A percentile compares a stretch with the other conserved stretches of the same genome.
These are phyloP conservation scores for Euglossa dilemma DNA, from an alignment of 1,140 invertebrate species.

Conservation along the genomic window DNA sequence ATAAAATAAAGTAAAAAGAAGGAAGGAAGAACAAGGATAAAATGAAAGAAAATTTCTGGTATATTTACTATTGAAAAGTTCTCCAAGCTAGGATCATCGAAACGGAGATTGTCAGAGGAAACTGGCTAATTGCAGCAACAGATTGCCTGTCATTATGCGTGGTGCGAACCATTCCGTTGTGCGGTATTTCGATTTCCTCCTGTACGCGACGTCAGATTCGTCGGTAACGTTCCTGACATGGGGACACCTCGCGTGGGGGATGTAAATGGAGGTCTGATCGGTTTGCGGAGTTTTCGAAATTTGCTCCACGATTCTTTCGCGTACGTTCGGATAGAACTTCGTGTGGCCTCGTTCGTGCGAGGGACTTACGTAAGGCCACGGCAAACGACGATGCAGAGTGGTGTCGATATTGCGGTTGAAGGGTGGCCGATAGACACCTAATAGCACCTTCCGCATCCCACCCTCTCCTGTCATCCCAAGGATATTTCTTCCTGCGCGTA, in stretches of 20 bases:
- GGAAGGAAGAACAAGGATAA: too few species aligned
- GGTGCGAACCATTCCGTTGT: not conserved
- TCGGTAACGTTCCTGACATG: slow-evolving; percentile 27
- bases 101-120: not conserved
- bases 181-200: slow-evolving; percentile 10
- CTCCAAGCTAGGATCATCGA: too few species aligned
- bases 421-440: slow-evolving; percentile 16
- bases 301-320: slow-evolving; percentile 40
- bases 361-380: slow-evolving; percentile 42
- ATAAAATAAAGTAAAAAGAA: too few species aligned
- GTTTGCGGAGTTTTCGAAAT: not conserved
- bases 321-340: slow-evolving; percentile 36
- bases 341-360: slow-evolving; percentile 32
- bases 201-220: slow-evolving; percentile 9
- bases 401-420: slow-evolving; percentile 8
- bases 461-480: not conserved
- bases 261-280: not conserved
- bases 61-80: too few species aligned
- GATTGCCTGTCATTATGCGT: not conserved
- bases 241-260: slow-evolving; percentile 39
- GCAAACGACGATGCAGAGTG: slow-evolving; percentile 42
- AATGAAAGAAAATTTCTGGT: too few species aligned
- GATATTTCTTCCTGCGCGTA: not conserved
- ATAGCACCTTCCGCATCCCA: slow-evolving; percentile 24
- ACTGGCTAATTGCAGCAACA: not conserved